Evolutionary conservation across 2,888 invertebrate species (phyloP).

Genomic region (Malthinus seriepunctatus): DNA sequence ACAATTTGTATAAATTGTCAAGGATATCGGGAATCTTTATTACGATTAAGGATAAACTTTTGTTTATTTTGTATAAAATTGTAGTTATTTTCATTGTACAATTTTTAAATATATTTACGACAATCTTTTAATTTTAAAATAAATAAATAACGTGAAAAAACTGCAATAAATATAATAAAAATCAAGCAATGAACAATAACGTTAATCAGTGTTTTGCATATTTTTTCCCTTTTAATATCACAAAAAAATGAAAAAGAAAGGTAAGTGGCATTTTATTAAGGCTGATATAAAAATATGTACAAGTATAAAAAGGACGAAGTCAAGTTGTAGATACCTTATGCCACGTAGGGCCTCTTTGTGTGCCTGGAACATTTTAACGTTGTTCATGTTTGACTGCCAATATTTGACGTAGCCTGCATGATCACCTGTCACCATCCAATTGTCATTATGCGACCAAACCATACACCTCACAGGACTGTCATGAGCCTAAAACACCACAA

Average conservation of each 20-base stretch:
- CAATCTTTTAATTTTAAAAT: background rate
- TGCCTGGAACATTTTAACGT: constrained; percentile 99
- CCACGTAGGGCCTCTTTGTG: constrained; percentile 99
- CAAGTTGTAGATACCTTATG: constrained; percentile 78
- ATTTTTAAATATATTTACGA: background rate
- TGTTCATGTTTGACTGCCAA: constrained; percentile 99
- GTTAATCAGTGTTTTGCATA: constrained; percentile 8
- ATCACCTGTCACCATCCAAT: constrained; percentile 99
- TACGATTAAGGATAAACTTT: constrained; percentile 13
- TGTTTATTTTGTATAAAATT: constrained; percentile 6
- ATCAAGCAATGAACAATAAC: constrained; percentile 7
- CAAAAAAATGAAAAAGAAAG: constrained; percentile 30
- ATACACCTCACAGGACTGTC: constrained; percentile 98
- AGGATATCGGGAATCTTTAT: constrained; percentile 25
- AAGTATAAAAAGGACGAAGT: constrained; percentile 50
- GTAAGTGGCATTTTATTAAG: constrained; percentile 52
- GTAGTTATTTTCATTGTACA: background rate
- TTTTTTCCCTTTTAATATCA: constrained; percentile 5
- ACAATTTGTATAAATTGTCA: constrained; percentile 34
- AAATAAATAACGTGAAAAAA: constrained; percentile 14
- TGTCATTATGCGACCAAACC: constrained; percentile 99
- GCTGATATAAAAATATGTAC: constrained; percentile 45
- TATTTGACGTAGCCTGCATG: constrained; percentile 99
- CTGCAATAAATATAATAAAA: constrained; percentile 11
- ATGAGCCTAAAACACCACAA: constrained; percentile 77